A percentile compares a stretch with the other conserved stretches of the same genome.
Conservation (phyloP, 2,888 invertebrate genomes). For the Sphinx pinastri region DNA sequence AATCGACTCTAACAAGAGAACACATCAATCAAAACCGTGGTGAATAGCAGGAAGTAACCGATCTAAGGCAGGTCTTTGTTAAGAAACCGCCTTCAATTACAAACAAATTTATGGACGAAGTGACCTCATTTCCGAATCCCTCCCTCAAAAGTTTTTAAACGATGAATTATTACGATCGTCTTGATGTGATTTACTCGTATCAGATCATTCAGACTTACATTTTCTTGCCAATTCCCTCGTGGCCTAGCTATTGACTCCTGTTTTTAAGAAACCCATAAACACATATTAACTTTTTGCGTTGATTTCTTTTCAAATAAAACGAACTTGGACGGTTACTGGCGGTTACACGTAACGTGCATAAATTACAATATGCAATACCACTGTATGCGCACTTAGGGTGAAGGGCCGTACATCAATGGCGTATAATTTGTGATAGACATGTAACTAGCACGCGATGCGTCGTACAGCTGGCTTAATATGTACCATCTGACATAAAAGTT, state of each 20-base stretch:
- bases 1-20: conserved; percentile 13
- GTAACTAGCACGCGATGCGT: conserved; percentile 22
- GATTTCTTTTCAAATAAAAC: neutral
- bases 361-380: conserved; percentile 15
- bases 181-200: conserved; percentile 60
- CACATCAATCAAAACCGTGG: conserved; percentile 30
- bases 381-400: conserved; percentile 20
- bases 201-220: neutral
- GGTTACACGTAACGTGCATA: conserved; percentile 14
- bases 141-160: conserved; percentile 59
- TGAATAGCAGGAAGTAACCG: conserved; percentile 26
- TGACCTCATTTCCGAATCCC: conserved; percentile 50
- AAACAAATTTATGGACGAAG: conserved; percentile 50
- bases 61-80: conserved; percentile 20
- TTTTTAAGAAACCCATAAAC: neutral
- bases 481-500: conserved; percentile 19
- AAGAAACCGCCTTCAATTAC: conserved; percentile 31
- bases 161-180: conserved; percentile 67
- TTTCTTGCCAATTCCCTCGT: neutral
- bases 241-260: neutral
- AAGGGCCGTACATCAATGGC: conserved; percentile 24
- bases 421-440: conserved; percentile 24
- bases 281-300: neutral
- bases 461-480: conserved; percentile 3
- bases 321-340: neutral